Evolutionary conservation across 2,113 vertebrate genomes (phyloP), one percentile per base, ranked within the genome.

Genomic region (Tonatia bakeri): DNA sequence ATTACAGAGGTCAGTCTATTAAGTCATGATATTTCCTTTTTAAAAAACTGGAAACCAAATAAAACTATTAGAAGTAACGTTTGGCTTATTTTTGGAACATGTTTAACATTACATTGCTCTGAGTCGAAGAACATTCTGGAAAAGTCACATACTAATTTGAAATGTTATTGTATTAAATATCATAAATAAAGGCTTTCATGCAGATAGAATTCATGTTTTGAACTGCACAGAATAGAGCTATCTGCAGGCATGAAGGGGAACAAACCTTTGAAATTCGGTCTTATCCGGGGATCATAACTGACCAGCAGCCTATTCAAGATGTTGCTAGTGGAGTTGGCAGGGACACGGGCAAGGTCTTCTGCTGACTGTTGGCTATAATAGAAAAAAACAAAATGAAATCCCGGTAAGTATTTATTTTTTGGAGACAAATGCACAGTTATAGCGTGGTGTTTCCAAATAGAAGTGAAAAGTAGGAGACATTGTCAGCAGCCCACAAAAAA

Each of bases 201-300:
- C 6, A 67, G 24, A 70, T 20, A 73, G 43, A 73, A 56, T 76
- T 84, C 67, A 69, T 16, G 28, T 31, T 94, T 84, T 95, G 90
- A 87, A 92, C 52, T 52, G 33, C 14, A 85, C 87, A 97, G 47
- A 2, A 52, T 36, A 67, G 81, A 70, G 22, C 70, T 61, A 2
- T 69, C 65, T 87, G 67, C 10, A 28, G 59, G 59, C 4, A 5
- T 31, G 28, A 11, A 1, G 13, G 79, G 50, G 73, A 91, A 98
- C 99, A 98, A 97, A 99, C 99, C 99, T 99, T 99, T 99, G 98
- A 99, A 99, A 98, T 99, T 99, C 92, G 99, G 99, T 92, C 99
- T 99, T 98, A 99, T 99, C 98, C 99, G 98, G 83, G 99, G 99
- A 98, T 99, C 99, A 83, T 99, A 99, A 98, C 94, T 99, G 98